Percentiles rank a stretch among this genome's conserved stretches.
Evolutionary conservation across 2,113 vertebrate genomes (phyloP).

Genomic region (Plecotus auritus): DNA sequence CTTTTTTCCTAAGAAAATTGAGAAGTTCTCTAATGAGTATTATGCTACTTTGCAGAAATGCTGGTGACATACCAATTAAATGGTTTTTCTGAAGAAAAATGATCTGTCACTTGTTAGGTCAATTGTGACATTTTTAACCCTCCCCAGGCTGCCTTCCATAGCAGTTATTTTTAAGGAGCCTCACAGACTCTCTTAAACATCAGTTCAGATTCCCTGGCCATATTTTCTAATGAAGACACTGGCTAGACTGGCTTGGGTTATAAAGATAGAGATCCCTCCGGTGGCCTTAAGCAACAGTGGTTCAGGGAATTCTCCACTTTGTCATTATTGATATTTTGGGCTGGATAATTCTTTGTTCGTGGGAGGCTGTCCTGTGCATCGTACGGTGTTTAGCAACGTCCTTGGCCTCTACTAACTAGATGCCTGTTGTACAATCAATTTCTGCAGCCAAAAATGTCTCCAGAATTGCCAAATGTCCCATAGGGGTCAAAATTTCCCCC

Average conservation of each 20-base stretch:
- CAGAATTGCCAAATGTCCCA: neutral
- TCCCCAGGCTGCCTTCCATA: neutral
- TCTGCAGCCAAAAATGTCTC: neutral
- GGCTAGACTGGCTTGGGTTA: neutral
- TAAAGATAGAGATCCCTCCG: neutral
- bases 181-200: neutral
- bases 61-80: neutral
- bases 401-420: neutral
- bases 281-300: neutral
- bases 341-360: neutral
- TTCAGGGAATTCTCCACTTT: neutral
- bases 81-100: slow-evolving; percentile 16
- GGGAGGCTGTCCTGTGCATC: neutral
- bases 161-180: neutral
- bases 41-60: slow-evolving; percentile 11
- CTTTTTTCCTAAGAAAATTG: neutral
- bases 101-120: neutral
- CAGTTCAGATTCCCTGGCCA: neutral
- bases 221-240: neutral
- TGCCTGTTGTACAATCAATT: neutral
- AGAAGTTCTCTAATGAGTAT: neutral
- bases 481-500: neutral
- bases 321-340: neutral
- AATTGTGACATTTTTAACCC: neutral
- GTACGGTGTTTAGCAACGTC: neutral